A percentile compares a stretch with the other conserved stretches of the same genome.
phyloP scores from a whole-genome alignment of 2,888 invertebrate species.

The Autographa gamma region DNA sequence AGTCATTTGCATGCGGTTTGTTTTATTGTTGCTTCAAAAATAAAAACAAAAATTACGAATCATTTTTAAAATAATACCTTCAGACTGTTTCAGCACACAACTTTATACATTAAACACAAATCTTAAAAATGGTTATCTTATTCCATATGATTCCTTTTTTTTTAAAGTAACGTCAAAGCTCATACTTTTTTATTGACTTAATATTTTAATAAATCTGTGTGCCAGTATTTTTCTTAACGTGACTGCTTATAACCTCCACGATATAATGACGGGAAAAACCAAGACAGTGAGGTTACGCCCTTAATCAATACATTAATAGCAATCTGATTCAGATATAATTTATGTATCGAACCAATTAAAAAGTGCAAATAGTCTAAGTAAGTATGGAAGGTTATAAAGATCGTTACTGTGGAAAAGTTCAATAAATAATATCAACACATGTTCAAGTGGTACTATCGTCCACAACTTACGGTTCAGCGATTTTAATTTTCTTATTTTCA shows the following conservation, averaged over 20 bases:
- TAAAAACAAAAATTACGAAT: not conserved
- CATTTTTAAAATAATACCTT: too few species aligned
- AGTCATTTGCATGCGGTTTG: not conserved
- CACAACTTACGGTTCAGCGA: too few species aligned
- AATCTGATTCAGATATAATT: conserved; percentile 1
- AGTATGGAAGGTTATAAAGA: too few species aligned
- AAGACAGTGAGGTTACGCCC: conserved; percentile 4
- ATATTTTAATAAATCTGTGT: not conserved
- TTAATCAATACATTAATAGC: conserved; percentile 1
- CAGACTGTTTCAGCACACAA: too few species aligned
- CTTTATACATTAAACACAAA: too few species aligned
- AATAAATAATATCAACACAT: too few species aligned
- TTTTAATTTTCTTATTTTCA: too few species aligned
- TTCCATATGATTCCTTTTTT: not conserved
- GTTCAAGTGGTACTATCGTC: too few species aligned
- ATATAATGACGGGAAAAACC: conserved; percentile 4
- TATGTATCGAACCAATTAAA: not conserved
- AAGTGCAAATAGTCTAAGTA: not conserved
- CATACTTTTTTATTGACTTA: not conserved
- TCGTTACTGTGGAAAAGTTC: too few species aligned
- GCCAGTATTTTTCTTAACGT: conserved; percentile 2
- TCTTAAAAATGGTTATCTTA: too few species aligned
- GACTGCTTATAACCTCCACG: conserved; percentile 4
- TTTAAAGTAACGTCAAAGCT: not conserved
- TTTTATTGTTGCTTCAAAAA: conserved; percentile 7